Evolutionary conservation across 2,888 invertebrate genomes (phyloP), one percentile per base, ranked within the genome.

Genomic region (Diaperis boleti): DNA sequence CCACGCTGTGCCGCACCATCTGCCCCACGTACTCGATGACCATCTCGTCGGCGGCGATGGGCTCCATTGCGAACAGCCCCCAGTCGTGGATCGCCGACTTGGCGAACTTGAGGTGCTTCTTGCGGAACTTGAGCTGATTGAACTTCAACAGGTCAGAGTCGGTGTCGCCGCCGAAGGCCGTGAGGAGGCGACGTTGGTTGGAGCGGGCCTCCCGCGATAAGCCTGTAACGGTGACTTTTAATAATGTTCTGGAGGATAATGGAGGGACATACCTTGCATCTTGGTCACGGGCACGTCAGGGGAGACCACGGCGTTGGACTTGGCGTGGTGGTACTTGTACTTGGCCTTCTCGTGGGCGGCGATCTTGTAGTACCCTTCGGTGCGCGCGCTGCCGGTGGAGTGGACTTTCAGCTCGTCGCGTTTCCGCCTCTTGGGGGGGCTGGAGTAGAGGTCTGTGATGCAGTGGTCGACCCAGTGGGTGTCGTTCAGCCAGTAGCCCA

Each of bases 1-100:
- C 98, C 56, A 99, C 91, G 56, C 93, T 88, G 2, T 95, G 94
- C 54, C 98, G 64, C 65, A 98, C 89, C 89, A 94, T 94, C 83
- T 98, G 96, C 0, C 99, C 99, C 47, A 99, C 98, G 83, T 99
- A 99, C 82, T 99, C 99, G 67, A 99, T 98, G 5, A 76, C 98
- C 98, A 99, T 98, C 84, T 99, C 98, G 82, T 99, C 98, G 0
- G 97, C 96, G 1, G 96, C 96, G 72, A 99, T 99, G n/a, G 96
- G 94, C 82, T 98, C 98, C 91, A 95, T 89, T 1, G 99, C 98
- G 81, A 98, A 99, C 67, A 99, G 83, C 49, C 99, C 99, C 98
- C 99, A 99, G 82, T 98, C 98, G 85, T 99, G 99, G 77, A 99
- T 99, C 33, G 93, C 92, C 44, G 98, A 98, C 77, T 97, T 96